phyloP scores from a whole-genome alignment of 2,888 invertebrate genomes.

The Mesoligia furuncula region DNA sequence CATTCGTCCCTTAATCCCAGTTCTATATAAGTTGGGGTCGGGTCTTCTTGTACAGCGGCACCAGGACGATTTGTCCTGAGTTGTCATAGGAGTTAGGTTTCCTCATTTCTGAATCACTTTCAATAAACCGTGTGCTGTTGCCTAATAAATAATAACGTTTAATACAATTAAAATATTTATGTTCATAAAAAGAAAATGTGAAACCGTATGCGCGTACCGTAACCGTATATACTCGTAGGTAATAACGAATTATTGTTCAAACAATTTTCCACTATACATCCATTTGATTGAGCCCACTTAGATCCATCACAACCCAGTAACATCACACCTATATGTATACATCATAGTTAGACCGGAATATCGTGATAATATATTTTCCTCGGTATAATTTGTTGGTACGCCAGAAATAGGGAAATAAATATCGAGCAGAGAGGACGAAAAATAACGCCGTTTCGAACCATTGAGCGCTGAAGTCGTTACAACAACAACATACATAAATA shows the following conservation, averaged over 20 bases:
- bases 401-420: conserved; percentile 34
- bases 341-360: conserved; percentile 13
- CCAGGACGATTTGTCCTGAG: no score
- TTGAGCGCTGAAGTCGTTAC: conserved; percentile 44
- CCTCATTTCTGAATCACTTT: no score
- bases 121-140: no score
- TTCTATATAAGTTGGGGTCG: no score
- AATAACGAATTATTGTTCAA: neutral
- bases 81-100: no score
- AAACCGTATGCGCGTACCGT: no score
- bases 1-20: no score
- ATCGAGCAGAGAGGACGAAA: conserved; percentile 19
- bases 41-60: no score
- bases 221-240: no score
- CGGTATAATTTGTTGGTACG: conserved; percentile 15
- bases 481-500: conserved; percentile 49
- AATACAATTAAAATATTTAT: no score
- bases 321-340: neutral
- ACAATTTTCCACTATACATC: neutral
- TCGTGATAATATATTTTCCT: conserved; percentile 14
- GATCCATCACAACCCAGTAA: neutral
- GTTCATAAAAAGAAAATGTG: no score
- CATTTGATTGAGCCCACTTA: neutral
- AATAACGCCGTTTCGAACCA: conserved; percentile 49
- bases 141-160: no score